Percentiles rank a stretch among this genome's conserved stretches.
Evolutionary conservation across 2,113 vertebrate genomes (phyloP).

Genomic region (Tychaedon coryphoeus): DNA sequence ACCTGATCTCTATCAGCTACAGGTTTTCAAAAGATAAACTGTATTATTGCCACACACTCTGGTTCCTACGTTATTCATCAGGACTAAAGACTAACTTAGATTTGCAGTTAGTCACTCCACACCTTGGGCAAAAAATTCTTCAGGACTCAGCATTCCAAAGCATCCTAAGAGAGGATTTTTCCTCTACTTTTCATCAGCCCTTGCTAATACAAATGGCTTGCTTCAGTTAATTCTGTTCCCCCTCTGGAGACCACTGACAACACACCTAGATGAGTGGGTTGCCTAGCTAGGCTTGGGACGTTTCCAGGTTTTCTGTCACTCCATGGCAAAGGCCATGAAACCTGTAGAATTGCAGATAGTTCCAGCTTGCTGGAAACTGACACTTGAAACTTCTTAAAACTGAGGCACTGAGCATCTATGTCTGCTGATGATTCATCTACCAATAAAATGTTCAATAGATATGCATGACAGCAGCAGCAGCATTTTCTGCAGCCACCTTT

Average conservation of each 20-base stretch:
- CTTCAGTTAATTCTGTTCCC: background rate
- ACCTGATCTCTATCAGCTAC: background rate
- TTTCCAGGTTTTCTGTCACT: background rate
- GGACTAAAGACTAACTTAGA: background rate
- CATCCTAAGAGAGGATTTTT: background rate
- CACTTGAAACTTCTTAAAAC: background rate
- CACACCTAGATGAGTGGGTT: background rate
- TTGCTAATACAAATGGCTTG: background rate
- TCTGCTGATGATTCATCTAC: background rate
- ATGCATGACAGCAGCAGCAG: accelerated
- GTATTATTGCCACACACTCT: background rate
- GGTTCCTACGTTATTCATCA: background rate
- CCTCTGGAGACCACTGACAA: background rate
- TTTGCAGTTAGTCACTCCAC: background rate
- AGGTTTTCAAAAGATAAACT: background rate
- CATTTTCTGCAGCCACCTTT: background rate
- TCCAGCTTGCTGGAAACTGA: background rate
- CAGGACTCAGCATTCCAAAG: background rate
- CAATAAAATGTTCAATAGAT: background rate
- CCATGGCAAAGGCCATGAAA: background rate
- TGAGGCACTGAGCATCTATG: background rate
- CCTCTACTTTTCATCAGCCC: background rate
- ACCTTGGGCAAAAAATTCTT: background rate
- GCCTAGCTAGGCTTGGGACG: background rate
- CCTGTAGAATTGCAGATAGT: background rate